Conservation (phyloP, 2,113 vertebrate genomes). For the Plestiodon gilberti region DNA sequence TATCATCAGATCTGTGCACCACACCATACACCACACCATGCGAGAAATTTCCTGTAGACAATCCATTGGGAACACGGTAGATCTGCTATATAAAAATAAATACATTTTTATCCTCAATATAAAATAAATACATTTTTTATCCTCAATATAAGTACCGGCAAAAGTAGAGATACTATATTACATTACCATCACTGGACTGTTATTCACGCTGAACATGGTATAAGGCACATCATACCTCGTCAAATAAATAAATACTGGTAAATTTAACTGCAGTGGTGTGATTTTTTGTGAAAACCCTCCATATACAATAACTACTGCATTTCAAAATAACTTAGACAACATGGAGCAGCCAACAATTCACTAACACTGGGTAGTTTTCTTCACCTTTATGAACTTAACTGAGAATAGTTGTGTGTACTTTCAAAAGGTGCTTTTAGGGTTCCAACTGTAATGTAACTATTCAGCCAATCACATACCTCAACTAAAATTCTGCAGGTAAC, state of each 20-base stretch:
- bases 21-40: conserved; percentile 88
- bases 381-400: neutral
- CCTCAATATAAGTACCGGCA: neutral
- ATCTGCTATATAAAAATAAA: conserved; percentile 71
- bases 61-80: conserved; percentile 81
- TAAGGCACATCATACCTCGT: neutral
- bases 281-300: neutral
- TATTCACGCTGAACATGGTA: neutral
- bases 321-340: neutral
- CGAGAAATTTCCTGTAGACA: conserved; percentile 74
- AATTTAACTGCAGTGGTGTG: too few relatives aligned
- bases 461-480: neutral
- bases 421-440: neutral
- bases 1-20: conserved; percentile 85
- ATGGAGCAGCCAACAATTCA: neutral
- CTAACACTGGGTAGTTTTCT: too few relatives aligned
- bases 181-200: neutral
- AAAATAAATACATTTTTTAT: neutral
- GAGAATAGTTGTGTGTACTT: neutral
- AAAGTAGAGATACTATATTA: neutral
- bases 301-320: neutral
- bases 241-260: neutral
- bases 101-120: neutral
- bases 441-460: neutral
- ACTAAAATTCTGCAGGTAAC: neutral